Conservation (phyloP, 1,140 invertebrate genomes). For the Cardiocondyla obscurior region DNA sequence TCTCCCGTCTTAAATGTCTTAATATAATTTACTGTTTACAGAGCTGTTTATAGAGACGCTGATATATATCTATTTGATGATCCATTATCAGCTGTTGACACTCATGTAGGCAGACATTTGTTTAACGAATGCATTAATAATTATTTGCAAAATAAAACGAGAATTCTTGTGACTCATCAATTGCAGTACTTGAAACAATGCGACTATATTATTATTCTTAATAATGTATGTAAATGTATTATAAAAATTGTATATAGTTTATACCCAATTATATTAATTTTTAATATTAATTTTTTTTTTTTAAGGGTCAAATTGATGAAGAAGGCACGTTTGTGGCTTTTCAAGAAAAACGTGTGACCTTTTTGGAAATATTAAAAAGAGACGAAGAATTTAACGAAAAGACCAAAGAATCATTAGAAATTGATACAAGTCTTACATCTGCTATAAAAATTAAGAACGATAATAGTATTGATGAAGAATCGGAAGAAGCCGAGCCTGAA, state of each 20-base stretch:
- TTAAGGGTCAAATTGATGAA: constrained; percentile 78
- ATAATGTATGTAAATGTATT: constrained; percentile 86
- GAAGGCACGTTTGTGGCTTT: constrained; percentile 81
- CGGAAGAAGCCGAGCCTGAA: constrained; percentile 82
- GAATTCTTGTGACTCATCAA: constrained; percentile 93
- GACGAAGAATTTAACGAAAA: constrained; percentile 27
- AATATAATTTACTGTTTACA: constrained; percentile 83
- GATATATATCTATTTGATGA: constrained; percentile 86
- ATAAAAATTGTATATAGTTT: no score
- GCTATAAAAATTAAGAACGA: not conserved
- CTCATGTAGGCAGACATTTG: constrained; percentile 85
- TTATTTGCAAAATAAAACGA: constrained; percentile 82
- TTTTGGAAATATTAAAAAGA: constrained; percentile 45
- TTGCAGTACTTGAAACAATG: constrained; percentile 91
- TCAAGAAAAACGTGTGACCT: constrained; percentile 77
- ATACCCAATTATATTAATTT: no score
- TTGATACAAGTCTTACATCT: not conserved
- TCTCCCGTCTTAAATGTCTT: no score
- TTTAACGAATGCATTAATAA: constrained; percentile 82
- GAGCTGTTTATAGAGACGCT: constrained; percentile 84
- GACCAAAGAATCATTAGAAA: constrained; percentile 25
- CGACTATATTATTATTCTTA: constrained; percentile 88
- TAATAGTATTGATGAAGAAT: constrained; percentile 69
- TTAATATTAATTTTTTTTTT: no score
- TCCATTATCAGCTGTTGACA: constrained; percentile 85